These are phyloP conservation scores for Aphidoletes aphidimyza DNA, from an alignment of 2,888 invertebrate species.

Conservation along the genomic window DNA sequence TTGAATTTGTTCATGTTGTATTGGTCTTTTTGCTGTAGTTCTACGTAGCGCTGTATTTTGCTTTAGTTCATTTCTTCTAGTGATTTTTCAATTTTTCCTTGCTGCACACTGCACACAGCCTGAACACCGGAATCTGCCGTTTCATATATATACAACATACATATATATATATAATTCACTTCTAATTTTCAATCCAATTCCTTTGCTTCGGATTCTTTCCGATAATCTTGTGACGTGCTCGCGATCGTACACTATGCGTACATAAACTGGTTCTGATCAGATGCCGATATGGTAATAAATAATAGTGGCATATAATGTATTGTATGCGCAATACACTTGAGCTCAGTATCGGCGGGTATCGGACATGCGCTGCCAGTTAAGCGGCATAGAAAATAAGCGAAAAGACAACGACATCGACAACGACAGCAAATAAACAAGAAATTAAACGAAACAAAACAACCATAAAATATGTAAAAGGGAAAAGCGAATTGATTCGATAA, in stretches of 20 bases:
- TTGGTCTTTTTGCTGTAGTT: background rate
- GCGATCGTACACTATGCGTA: slow-evolving; percentile 26
- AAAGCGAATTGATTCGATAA: slow-evolving; percentile 45
- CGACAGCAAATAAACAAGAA: slow-evolving; percentile 51
- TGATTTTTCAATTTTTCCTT: background rate
- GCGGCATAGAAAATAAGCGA: slow-evolving; percentile 1
- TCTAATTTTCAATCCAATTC: slow-evolving; percentile 38
- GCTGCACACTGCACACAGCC: background rate
- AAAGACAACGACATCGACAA: slow-evolving; percentile 46
- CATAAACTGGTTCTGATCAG: slow-evolving; percentile 28
- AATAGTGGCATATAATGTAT: background rate
- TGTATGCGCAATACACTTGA: background rate
- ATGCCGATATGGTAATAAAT: slow-evolving; percentile 37
- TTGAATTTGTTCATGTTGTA: background rate
- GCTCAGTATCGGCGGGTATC: background rate
- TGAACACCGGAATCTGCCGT: too few relatives aligned
- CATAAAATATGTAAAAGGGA: slow-evolving; percentile 49
- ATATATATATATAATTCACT: background rate
- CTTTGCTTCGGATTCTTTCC: background rate
- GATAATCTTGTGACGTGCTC: background rate
- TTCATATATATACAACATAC: too few relatives aligned
- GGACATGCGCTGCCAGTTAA: background rate
- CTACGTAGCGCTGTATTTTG: too few relatives aligned
- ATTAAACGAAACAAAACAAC: slow-evolving; percentile 46
- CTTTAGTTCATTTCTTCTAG: background rate